Evolutionary conservation across 2,797 vertebrate species (phyloP), one percentile per base, ranked within the genome.

Genomic region (Pampus argenteus): DNA sequence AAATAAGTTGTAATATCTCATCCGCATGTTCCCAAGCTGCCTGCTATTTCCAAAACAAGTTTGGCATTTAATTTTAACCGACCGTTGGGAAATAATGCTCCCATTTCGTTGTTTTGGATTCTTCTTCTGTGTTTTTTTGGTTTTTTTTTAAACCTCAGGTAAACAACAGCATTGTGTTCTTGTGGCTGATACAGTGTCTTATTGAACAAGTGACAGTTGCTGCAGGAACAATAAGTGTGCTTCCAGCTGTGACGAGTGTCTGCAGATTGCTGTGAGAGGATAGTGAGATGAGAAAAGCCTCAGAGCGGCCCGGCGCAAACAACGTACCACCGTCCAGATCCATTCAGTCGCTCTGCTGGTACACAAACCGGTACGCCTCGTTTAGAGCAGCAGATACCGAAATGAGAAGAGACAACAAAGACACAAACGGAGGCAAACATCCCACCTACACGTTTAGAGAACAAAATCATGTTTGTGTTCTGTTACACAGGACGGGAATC

Each of bases 231-330:
- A 36, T 3, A 51, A 63, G 56, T 0, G 0, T 2, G 48, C 44
- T 54, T 78, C 71, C 83, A 61, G 68, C 71, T 78, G 79, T 66
- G 73, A 82, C 59, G 10, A 67, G 69, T 25, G 51, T 51, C 69
- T 65, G 23, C 11, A 10, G 23, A 48, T 59, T 1, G 29, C 69
- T 34, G 60, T 48, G 58, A 23, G 64, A 59, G 57, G 51, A 55
- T 4, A 22, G 18, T 1, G 36, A 63, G 74, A 77, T 66, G 76
- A 83, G 57, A 31, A 28, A 71, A 59, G 71, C 66, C 54, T 48
- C 49, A 1, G 68, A 51, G 56, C 50, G 9, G 49, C 79, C 29
- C 9, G 11, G 38, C 26, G 3, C 20, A 2, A 11, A 55, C 42
- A 42, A 50, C n/a, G 62, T 3, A 52, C 31, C 36, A 0, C 73